Evolutionary conservation across 2,113 vertebrate genomes (phyloP).

Genomic region (Gnathonemus longibarbis): DNA sequence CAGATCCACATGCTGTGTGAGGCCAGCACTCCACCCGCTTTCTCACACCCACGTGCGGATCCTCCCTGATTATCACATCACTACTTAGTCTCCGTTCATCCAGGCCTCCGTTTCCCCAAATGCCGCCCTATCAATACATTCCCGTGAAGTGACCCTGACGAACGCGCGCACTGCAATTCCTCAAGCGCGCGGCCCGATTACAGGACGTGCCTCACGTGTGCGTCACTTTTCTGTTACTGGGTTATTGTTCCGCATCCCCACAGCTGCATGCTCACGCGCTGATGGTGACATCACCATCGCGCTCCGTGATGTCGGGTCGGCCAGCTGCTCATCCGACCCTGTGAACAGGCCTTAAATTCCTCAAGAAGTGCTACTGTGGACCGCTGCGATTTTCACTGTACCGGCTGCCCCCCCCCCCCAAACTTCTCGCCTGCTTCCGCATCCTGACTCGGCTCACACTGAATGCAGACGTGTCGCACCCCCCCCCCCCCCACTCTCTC

Average conservation of each 20-base stretch:
- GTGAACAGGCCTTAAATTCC: not conserved
- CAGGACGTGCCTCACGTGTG: conserved; percentile 47
- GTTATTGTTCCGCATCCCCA: conserved; percentile 48
- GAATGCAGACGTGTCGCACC: not conserved
- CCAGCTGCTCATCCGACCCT: not conserved
- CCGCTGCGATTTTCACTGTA: not conserved
- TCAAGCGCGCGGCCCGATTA: conserved; percentile 55
- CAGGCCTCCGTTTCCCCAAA: conserved; percentile 42
- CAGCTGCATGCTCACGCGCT: conserved; percentile 21
- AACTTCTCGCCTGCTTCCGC: not conserved
- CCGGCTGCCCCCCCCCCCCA: not conserved
- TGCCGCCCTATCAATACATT: conserved; percentile 51
- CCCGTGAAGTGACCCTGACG: conserved; percentile 43
- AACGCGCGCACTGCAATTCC: conserved; percentile 62
- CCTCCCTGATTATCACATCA: conserved; percentile 48
- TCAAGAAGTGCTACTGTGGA: not conserved
- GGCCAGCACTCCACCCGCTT: not conserved
- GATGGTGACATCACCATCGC: not conserved
- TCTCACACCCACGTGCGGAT: conserved; percentile 21
- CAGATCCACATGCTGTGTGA: not conserved
- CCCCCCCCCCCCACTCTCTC: not conserved
- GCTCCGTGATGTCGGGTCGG: not conserved
- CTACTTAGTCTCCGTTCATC: conserved; percentile 46
- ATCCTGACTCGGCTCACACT: not conserved
- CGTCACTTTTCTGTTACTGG: conserved; percentile 44